Evolutionary conservation across 2,113 vertebrate genomes (phyloP).

Genomic region (Oncorhynchus mykiss): DNA sequence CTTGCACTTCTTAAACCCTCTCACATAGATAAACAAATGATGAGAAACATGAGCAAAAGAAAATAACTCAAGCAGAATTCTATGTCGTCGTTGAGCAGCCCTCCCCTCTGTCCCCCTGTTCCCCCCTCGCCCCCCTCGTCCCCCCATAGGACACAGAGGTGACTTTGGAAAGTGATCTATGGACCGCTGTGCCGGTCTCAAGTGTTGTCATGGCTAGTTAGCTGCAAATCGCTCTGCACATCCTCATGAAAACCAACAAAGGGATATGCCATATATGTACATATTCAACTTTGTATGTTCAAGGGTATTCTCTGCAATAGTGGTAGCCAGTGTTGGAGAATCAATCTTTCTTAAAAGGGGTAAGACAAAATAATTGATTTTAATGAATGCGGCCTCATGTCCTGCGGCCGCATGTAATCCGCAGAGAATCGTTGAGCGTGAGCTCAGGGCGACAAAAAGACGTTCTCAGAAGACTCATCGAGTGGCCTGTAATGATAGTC

Average conservation of each 20-base stretch:
- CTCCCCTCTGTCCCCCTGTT: slow-evolving; percentile 28
- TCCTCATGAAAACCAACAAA: slow-evolving; percentile 79
- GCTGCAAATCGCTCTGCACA: slow-evolving; percentile 58
- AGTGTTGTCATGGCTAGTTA: slow-evolving; percentile 76
- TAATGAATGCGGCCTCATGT: slow-evolving; percentile 84
- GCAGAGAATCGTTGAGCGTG: slow-evolving; percentile 75
- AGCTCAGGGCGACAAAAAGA: slow-evolving; percentile 78
- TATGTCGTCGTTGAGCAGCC: slow-evolving; percentile 40
- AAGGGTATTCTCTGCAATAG: slow-evolving; percentile 65
- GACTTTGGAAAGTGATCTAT: slow-evolving; percentile 77
- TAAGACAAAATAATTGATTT: slow-evolving; percentile 76
- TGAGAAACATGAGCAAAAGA: slow-evolving; percentile 19
- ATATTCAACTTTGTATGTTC: slow-evolving; percentile 79
- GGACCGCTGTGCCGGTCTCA: slow-evolving; percentile 62
- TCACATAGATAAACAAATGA: slow-evolving; percentile 16
- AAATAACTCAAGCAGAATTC: slow-evolving; percentile 44
- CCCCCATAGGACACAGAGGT: slow-evolving; percentile 59
- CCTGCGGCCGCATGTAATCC: slow-evolving; percentile 80
- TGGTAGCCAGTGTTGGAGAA: slow-evolving; percentile 60
- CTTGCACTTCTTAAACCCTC: not conserved
- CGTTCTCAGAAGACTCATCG: slow-evolving; percentile 73
- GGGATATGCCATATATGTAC: slow-evolving; percentile 73
- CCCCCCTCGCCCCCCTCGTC: slow-evolving; percentile 23
- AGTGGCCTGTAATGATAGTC: slow-evolving; percentile 84
- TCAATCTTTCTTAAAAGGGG: slow-evolving; percentile 79